Evolutionary conservation across 2,888 invertebrate genomes (phyloP).

Genomic region (Stenurella melanura): DNA sequence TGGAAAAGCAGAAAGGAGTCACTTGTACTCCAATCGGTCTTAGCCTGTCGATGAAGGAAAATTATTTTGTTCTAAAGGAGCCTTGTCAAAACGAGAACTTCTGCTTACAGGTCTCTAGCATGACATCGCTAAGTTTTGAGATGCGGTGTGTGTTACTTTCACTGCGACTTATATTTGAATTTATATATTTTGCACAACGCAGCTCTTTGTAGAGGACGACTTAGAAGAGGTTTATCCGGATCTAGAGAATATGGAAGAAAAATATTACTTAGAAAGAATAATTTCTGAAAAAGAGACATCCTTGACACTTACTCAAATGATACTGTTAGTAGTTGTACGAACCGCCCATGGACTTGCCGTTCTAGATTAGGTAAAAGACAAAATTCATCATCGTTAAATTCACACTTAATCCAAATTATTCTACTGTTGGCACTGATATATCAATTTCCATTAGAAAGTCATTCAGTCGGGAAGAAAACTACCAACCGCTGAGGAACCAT

Average conservation of each 20-base stretch:
- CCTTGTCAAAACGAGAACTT: conserved; percentile 74
- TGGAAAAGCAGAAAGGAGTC: conserved; percentile 73
- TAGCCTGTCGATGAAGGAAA: conserved; percentile 94
- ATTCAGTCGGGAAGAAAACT: conserved; percentile 77
- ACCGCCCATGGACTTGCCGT: conserved; percentile 97
- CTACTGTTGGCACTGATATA: conserved; percentile 92
- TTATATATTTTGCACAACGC: conserved; percentile 89
- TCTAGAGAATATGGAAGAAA: too few relatives aligned
- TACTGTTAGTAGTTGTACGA: conserved; percentile 94
- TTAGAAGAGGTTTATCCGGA: conserved; percentile 74
- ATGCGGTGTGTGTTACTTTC: conserved; percentile 89
- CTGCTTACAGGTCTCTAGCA: conserved; percentile 98
- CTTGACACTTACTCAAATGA: conserved; percentile 99
- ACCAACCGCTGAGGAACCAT: conserved; percentile 71
- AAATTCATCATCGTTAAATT: conserved; percentile 91
- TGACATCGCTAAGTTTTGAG: conserved; percentile 97
- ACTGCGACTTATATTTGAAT: too few relatives aligned
- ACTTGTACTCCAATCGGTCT: conserved; percentile 80
- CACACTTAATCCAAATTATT: conserved; percentile 95
- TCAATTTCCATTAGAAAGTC: conserved; percentile 95
- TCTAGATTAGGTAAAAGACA: conserved; percentile 87
- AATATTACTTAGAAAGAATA: too few relatives aligned
- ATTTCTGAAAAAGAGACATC: conserved; percentile 93
- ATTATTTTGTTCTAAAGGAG: conserved; percentile 74
- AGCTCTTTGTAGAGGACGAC: conserved; percentile 80